A percentile compares a stretch with the other conserved stretches of the same genome.
Conservation (phyloP, 2,888 invertebrate genomes). For the Chrysolina haemoptera region DNA sequence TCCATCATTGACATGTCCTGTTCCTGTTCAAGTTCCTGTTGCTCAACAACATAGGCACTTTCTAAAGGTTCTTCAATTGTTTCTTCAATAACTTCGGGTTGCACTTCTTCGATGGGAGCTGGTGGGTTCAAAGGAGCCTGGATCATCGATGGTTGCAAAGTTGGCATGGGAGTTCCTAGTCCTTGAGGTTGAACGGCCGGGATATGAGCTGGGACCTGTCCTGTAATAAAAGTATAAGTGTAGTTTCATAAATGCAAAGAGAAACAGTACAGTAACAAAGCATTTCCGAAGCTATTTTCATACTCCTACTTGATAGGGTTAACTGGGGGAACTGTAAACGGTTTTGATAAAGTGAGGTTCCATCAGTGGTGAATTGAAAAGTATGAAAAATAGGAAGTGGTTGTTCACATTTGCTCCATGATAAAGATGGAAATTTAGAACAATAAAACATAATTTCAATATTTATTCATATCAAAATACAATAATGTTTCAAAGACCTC, state of each 20-base stretch:
- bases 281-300: too few species aligned
- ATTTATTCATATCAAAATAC: too few species aligned
- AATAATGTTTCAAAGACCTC: too few species aligned
- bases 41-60: constrained; percentile 54
- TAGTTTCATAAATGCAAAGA: not conserved
- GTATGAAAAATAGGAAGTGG: too few species aligned
- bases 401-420: too few species aligned
- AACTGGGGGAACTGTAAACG: too few species aligned
- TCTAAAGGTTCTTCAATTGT: constrained; percentile 58
- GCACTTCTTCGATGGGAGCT: constrained; percentile 58
- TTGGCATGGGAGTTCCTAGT: constrained; percentile 53
- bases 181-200: constrained; percentile 49
- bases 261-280: not conserved
- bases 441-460: too few species aligned
- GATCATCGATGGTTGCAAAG: constrained; percentile 55
- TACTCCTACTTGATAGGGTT: too few species aligned
- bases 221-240: constrained; percentile 30
- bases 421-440: too few species aligned
- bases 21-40: constrained; percentile 57
- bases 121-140: constrained; percentile 54
- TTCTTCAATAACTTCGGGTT: constrained; percentile 55
- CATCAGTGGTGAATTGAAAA: too few species aligned
- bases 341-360: too few species aligned
- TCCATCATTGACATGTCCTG: constrained; percentile 51
- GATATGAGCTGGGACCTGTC: constrained; percentile 55